These are phyloP conservation scores for Nomada ferruginata DNA, from an alignment of 2,888 invertebrate genomes.

Conservation along the genomic window DNA sequence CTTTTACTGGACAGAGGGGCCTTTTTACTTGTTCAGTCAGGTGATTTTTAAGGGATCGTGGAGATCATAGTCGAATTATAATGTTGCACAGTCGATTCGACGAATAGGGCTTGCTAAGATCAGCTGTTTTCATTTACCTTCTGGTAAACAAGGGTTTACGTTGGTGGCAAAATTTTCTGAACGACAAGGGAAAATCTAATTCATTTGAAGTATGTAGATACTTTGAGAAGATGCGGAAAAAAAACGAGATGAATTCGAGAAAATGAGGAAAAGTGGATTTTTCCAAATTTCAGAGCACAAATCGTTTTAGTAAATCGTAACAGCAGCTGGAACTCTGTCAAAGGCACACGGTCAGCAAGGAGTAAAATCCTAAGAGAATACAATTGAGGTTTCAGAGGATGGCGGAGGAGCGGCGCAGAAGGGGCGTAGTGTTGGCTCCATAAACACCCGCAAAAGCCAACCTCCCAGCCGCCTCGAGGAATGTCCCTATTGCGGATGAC, in stretches of 20 bases:
- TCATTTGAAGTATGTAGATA: too few relatives aligned
- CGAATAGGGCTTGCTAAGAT: too few relatives aligned
- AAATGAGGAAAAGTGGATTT: too few relatives aligned
- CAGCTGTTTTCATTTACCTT: too few relatives aligned
- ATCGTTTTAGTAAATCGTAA: slow-evolving; percentile 36
- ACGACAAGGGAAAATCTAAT: too few relatives aligned
- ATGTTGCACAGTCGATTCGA: neutral
- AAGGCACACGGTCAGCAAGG: slow-evolving; percentile 56
- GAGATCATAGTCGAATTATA: neutral
- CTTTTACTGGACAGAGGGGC: slow-evolving; percentile 29
- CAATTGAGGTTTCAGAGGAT: slow-evolving; percentile 69
- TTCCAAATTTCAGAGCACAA: neutral
- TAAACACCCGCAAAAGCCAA: slow-evolving; percentile 78
- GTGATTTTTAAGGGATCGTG: slow-evolving; percentile 53
- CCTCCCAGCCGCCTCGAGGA: slow-evolving; percentile 62
- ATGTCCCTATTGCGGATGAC: slow-evolving; percentile 70
- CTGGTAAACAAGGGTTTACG: too few relatives aligned
- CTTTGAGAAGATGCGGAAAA: neutral
- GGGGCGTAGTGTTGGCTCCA: slow-evolving; percentile 77
- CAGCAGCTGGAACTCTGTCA: slow-evolving; percentile 45
- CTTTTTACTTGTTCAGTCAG: slow-evolving; percentile 62
- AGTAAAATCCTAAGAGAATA: slow-evolving; percentile 68
- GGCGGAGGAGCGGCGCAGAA: slow-evolving; percentile 59
- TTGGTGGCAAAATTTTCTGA: too few relatives aligned
- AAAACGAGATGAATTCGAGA: too few relatives aligned